Evolutionary conservation across 2,888 invertebrate species (phyloP), one percentile per base, ranked within the genome.

Genomic region (Anthrax anthrax): DNA sequence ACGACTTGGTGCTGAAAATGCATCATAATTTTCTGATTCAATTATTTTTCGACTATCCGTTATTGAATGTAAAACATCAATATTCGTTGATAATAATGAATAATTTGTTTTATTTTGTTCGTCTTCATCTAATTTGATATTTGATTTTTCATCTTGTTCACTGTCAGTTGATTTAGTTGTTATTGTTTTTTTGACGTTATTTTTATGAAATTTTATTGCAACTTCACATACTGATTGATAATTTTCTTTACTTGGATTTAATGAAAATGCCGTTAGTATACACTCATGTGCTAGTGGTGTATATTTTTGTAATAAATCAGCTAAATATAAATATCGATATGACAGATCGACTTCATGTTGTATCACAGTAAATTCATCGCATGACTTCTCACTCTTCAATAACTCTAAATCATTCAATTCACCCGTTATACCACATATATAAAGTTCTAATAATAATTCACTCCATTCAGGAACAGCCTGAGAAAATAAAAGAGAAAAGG

Each of bases 371-470:
- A 73, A 70, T 14, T 68, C 65, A 42, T 70, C 67, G 18, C 46
- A 47, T 2, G 37, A 29, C 18, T 47, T 42, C 29, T 51, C 50
- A 17, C 67, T 64, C 58, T 77, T 77, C 47, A 72, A 69, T 47
- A 70, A 70, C 56, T 79, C 78, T 54, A 78, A 57, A 55, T 73
- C 72, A 57, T 79, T 79, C 70, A 78, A 72, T 54, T 78, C 78
- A 14, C 73, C 70, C 39, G 76, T 77, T 49, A 79, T 62, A 12
- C 75, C 77, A 51, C 75, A 66, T 37, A 80, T 73, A 56, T 74
- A 77, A 50, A 78, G 61, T 60, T 78, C 77, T 42, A 50, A 34
- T n/a, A 47, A 23, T 16, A 51, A 18, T 37, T 44, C 46, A 37
- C 41, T 36, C 48, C 49, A 51, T 13, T 48, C 47, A 13, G 42